phyloP scores from a whole-genome alignment of 2,797 vertebrate species.

The Vespertilio murinus region DNA sequence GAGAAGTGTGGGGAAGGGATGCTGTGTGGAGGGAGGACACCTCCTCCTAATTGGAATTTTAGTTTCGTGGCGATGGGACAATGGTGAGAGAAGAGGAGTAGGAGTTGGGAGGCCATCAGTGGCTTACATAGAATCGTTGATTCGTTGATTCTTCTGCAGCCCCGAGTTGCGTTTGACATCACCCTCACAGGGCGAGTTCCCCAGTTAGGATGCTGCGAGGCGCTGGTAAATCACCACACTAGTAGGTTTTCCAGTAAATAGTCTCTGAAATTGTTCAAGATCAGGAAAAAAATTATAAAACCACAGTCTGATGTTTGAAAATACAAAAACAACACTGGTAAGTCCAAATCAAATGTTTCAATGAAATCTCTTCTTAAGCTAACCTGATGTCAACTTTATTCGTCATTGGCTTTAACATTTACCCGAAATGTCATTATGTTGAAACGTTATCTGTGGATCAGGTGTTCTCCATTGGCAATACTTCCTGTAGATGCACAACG shows the following conservation, averaged over 20 bases:
- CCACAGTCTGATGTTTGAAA: background rate
- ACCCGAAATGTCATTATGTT: background rate
- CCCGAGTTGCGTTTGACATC: no score
- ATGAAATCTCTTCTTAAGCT: background rate
- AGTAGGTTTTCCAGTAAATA: background rate
- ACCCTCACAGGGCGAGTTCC: background rate
- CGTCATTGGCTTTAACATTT: background rate
- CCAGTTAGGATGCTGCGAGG: background rate
- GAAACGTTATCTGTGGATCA: background rate
- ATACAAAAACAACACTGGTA: background rate
- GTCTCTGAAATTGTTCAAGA: background rate
- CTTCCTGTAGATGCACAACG: background rate
- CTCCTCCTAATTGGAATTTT: background rate
- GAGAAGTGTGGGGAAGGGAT: background rate
- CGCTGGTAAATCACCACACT: fast-evolving
- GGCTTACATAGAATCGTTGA: background rate
- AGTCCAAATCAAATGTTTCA: background rate
- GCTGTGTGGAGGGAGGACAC: no score
- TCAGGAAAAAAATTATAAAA: background rate
- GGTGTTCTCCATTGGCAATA: background rate
- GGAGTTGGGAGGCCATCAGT: background rate
- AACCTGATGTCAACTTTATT: background rate
- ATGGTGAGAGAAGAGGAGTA: background rate
- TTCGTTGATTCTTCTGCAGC: background rate
- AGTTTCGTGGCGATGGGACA: background rate